These are phyloP conservation scores for Eriocheir sinensis DNA, from an alignment of 1,140 invertebrate species.

Conservation along the genomic window DNA sequence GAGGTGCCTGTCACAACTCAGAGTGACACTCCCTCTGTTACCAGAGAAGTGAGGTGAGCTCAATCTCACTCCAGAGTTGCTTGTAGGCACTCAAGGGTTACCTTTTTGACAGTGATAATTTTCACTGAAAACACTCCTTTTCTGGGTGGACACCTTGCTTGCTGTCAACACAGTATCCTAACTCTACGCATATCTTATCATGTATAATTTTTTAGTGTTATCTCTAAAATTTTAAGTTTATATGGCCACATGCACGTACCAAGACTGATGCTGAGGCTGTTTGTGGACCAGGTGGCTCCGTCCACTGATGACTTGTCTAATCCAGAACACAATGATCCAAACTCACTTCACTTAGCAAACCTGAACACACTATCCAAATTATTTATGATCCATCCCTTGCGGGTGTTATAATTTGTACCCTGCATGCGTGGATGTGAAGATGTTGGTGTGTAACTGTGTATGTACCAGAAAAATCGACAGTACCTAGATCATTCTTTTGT, in stretches of 20 bases:
- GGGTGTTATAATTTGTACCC: too few relatives aligned
- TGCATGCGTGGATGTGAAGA: too few relatives aligned
- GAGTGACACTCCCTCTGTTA: constrained; percentile 57
- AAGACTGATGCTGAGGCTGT: constrained; percentile 61
- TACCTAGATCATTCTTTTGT: too few relatives aligned
- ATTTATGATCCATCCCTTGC: too few relatives aligned
- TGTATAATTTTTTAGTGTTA: not conserved
- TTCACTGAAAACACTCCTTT: constrained; percentile 30
- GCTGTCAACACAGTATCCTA: constrained; percentile 29
- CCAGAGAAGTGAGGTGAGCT: constrained; percentile 72
- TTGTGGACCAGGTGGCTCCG: not conserved
- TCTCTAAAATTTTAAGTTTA: not conserved
- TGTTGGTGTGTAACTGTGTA: too few relatives aligned
- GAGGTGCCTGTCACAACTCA: constrained; percentile 84
- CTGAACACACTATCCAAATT: not conserved
- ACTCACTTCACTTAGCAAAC: not conserved
- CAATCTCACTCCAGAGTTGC: constrained; percentile 53
- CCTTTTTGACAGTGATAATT: not conserved
- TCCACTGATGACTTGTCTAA: not conserved
- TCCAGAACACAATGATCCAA: not conserved
- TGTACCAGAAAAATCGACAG: too few relatives aligned
- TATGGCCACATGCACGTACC: constrained; percentile 52
- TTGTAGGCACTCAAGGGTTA: constrained; percentile 20
- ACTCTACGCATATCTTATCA: not conserved
- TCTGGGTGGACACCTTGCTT: constrained; percentile 33